A percentile compares a stretch with the other conserved stretches of the same genome.
These are phyloP conservation scores for Austrolebias charrua DNA, from an alignment of 2,797 vertebrate species.

Conservation along the genomic window DNA sequence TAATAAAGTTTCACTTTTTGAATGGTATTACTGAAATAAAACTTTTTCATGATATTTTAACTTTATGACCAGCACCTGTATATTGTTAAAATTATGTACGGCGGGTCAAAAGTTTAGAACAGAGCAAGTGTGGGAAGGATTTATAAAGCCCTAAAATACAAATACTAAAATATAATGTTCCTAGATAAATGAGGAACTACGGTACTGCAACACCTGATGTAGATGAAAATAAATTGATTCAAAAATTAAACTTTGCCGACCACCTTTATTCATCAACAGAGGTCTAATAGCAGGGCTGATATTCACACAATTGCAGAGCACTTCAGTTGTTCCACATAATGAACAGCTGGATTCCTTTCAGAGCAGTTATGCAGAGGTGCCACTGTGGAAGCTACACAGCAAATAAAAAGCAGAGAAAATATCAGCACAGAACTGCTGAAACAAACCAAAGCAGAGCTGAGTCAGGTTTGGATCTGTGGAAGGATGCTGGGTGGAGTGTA, in stretches of 20 bases:
- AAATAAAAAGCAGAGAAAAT: conserved; percentile 60
- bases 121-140: too few relatives aligned
- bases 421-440: conserved; percentile 58
- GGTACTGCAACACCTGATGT: rapidly evolving
- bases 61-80: too few relatives aligned
- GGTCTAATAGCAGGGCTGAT: conserved; percentile 84
- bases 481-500: conserved; percentile 69
- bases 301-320: conserved; percentile 82
- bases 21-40: too few relatives aligned
- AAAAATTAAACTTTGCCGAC: conserved; percentile 78
- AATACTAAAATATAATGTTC: too few relatives aligned
- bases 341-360: conserved; percentile 83
- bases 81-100: too few relatives aligned
- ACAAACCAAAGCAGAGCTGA: conserved; percentile 55
- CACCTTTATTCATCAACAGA: conserved; percentile 86
- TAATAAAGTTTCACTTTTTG: too few relatives aligned
- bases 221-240: conserved; percentile 48
- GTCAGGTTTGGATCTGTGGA: conserved; percentile 41
- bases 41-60: too few relatives aligned
- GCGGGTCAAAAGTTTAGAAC: too few relatives aligned
- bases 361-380: conserved; percentile 80
- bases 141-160: too few relatives aligned
- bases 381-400: conserved; percentile 71
- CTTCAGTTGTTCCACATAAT: conserved; percentile 72
- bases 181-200: too few relatives aligned